These are phyloP conservation scores for Jaculus jaculus DNA, from an alignment of 2,113 vertebrate genomes.

Conservation along the genomic window DNA sequence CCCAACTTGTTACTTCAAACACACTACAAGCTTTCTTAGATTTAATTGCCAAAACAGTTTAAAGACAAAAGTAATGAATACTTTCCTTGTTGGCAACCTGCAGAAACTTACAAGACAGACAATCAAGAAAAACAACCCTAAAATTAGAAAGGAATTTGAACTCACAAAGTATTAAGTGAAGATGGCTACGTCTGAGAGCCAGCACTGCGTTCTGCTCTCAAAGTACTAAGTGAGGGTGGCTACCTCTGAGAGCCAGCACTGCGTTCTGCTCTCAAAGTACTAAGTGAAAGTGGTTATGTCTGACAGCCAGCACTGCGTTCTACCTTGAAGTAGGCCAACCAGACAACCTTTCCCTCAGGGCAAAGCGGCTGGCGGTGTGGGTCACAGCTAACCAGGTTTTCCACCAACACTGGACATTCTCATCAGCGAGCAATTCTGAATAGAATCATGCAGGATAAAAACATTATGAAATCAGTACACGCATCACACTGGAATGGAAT, in stretches of 20 bases:
- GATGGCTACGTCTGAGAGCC: background rate
- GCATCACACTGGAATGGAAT: slow-evolving; percentile 73
- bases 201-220: background rate
- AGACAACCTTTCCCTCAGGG: background rate
- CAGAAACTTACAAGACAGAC: background rate
- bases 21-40: background rate
- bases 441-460: slow-evolving; percentile 53
- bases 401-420: slow-evolving; percentile 58
- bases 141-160: slow-evolving; percentile 18
- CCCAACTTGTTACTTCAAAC: background rate
- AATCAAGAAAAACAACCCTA: slow-evolving; percentile 19
- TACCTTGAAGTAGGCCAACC: background rate
- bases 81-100: background rate
- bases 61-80: background rate
- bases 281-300: background rate
- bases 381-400: slow-evolving; percentile 65
- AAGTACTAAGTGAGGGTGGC: background rate
- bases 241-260: slow-evolving; percentile 27
- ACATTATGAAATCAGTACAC: slow-evolving; percentile 72
- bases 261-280: background rate
- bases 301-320: slow-evolving; percentile 18
- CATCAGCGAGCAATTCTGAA: slow-evolving; percentile 33
- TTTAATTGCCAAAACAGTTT: background rate
- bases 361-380: slow-evolving; percentile 30
- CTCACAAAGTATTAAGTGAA: background rate